Percentiles rank a stretch among this genome's conserved stretches.
Evolutionary conservation across 1,140 invertebrate genomes (phyloP).

Genomic region (Saccostrea echinata): DNA sequence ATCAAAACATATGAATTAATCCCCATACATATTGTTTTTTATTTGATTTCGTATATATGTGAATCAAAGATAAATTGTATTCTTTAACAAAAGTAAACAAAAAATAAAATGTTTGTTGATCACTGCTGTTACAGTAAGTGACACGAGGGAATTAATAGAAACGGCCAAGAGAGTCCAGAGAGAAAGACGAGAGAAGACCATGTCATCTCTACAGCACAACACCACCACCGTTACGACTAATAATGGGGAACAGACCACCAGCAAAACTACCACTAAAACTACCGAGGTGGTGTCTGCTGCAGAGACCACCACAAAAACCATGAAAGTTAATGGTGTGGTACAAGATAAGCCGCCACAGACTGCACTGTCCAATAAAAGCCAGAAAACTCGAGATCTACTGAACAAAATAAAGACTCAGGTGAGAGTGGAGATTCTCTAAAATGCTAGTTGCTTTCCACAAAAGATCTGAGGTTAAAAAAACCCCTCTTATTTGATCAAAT

Average conservation of each 20-base stretch:
- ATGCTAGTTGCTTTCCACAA: no score
- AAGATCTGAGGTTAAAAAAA: no score
- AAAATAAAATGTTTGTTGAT: neutral
- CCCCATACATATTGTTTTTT: no score
- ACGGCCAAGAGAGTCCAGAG: conserved; percentile 44
- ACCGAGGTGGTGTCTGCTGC: neutral
- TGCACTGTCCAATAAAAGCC: conserved; percentile 34
- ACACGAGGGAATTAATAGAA: conserved; percentile 52
- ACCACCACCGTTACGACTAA: neutral
- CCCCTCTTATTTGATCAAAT: no score
- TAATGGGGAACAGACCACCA: neutral
- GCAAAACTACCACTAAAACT: neutral
- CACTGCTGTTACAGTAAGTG: neutral
- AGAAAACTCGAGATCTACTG: conserved; percentile 46
- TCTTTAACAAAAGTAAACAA: no score
- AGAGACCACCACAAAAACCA: conserved; percentile 15
- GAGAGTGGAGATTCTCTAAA: neutral
- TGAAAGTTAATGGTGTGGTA: neutral
- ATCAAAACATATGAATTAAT: no score
- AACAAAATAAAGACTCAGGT: conserved; percentile 50
- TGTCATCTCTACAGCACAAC: conserved; percentile 34
- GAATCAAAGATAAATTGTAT: no score
- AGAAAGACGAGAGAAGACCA: conserved; percentile 46
- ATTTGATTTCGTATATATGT: no score
- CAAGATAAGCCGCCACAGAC: conserved; percentile 12